Conservation (phyloP, 2,797 vertebrate genomes). For the Urophycis tenuis region DNA sequence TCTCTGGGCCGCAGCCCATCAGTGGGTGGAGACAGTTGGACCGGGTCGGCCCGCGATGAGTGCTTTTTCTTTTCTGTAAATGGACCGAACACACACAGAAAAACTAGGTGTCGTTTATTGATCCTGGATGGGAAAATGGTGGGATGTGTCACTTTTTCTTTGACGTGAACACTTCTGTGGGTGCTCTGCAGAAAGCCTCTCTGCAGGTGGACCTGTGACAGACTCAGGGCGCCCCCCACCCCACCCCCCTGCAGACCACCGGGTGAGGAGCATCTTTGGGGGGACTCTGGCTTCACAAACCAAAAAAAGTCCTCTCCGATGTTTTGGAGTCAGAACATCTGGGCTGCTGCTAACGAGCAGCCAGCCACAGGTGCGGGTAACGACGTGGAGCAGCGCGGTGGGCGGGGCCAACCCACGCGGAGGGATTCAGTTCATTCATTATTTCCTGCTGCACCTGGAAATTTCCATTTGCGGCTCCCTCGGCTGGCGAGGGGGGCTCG, state of each 20-base stretch:
- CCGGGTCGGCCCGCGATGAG: no score
- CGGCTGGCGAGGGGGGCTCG: neutral
- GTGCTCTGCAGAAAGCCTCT: neutral
- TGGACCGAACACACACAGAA: neutral
- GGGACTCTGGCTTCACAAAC: neutral
- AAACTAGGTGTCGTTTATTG: neutral
- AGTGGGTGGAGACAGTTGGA: neutral
- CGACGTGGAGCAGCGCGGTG: neutral
- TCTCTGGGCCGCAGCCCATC: neutral
- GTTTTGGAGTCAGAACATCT: neutral
- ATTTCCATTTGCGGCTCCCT: neutral
- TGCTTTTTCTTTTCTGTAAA: neutral
- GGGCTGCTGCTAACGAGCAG: neutral
- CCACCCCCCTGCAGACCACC: no score
- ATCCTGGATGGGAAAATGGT: neutral
- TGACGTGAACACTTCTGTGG: neutral
- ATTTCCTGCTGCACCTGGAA: neutral
- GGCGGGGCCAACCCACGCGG: neutral
- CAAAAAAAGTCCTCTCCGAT: neutral
- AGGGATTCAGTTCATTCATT: neutral
- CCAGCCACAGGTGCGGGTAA: neutral
- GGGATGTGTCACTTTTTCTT: no score
- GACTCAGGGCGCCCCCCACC: no score
- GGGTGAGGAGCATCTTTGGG: neutral
- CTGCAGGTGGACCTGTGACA: no score